These are phyloP conservation scores for Labroides dimidiatus DNA, from an alignment of 2,797 vertebrate genomes.

Conservation along the genomic window DNA sequence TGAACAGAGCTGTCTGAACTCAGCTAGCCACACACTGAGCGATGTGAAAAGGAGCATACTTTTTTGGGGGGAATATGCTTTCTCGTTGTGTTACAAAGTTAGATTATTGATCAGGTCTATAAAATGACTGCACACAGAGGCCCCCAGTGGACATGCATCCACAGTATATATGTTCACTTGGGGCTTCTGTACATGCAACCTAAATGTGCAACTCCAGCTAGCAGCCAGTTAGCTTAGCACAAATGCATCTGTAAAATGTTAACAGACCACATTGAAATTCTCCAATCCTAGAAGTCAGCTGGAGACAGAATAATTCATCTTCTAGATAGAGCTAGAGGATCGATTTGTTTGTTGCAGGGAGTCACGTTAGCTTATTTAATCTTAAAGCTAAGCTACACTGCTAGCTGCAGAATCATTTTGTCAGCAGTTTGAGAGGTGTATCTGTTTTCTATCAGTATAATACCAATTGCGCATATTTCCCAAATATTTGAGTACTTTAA, in stretches of 20 bases:
- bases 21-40: constrained; percentile 35
- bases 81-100: background rate
- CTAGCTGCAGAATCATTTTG: background rate
- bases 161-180: too few species aligned
- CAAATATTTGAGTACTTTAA: constrained; percentile 1
- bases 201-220: background rate
- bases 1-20: constrained; percentile 75
- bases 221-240: background rate
- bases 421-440: background rate
- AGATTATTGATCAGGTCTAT: background rate
- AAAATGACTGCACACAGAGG: too few species aligned
- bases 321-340: too few species aligned
- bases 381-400: background rate
- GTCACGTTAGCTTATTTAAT: background rate
- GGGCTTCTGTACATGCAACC: too few species aligned
- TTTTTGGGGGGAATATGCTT: background rate
- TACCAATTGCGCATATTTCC: background rate
- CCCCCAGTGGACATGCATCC: too few species aligned
- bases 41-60: too few species aligned
- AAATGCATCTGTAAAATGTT: too few species aligned
- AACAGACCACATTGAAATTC: too few species aligned
- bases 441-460: constrained; percentile 1
- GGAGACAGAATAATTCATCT: too few species aligned
- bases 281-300: too few species aligned
- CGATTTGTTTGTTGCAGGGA: background rate